phyloP scores from a whole-genome alignment of 2,888 invertebrate species.

The Torymus texanus region DNA sequence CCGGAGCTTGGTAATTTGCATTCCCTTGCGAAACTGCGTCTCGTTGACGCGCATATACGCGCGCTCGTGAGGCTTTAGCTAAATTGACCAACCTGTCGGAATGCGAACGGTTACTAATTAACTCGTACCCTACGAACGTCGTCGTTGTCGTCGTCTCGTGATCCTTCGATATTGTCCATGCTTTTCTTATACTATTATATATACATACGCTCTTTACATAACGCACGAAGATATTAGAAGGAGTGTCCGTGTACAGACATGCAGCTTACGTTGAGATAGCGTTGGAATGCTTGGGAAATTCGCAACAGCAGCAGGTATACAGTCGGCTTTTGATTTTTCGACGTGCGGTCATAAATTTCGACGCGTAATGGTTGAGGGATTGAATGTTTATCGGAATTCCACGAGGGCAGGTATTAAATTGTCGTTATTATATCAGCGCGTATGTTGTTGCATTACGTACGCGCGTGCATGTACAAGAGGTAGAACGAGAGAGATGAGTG shows the following conservation, averaged over 20 bases:
- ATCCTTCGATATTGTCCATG: background rate
- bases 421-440: slow-evolving; percentile 17
- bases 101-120: slow-evolving; percentile 56
- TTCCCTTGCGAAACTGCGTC: slow-evolving; percentile 40
- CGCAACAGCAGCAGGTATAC: background rate
- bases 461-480: too few species aligned
- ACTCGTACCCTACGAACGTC: slow-evolving; percentile 29
- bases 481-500: too few species aligned
- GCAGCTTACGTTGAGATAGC: too few species aligned
- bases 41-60: too few species aligned
- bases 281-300: background rate
- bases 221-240: too few species aligned
- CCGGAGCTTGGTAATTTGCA: slow-evolving; percentile 32
- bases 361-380: slow-evolving; percentile 1
- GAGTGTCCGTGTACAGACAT: too few species aligned
- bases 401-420: slow-evolving; percentile 10
- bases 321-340: slow-evolving; percentile 1
- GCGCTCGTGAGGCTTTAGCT: slow-evolving; percentile 41
- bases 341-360: slow-evolving; percentile 18
- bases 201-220: background rate
- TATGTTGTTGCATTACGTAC: background rate
- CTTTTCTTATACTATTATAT: background rate
- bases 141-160: too few species aligned
- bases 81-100: slow-evolving; percentile 54
- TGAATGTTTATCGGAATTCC: slow-evolving; percentile 41